Evolutionary conservation across 1,140 invertebrate genomes (phyloP).

Genomic region (Dendrolimus kikuchii): DNA sequence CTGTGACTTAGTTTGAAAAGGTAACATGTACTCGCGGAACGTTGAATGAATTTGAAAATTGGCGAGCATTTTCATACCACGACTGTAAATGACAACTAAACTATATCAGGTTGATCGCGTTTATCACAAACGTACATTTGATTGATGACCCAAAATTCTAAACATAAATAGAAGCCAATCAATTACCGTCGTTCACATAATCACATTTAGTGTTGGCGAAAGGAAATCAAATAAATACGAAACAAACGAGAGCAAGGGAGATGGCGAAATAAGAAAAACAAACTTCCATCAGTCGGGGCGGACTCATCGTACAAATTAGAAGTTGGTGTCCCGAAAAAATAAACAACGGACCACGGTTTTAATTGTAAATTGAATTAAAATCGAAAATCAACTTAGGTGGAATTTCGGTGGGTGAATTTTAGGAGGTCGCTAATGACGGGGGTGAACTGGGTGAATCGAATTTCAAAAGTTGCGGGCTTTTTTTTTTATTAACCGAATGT

Average conservation of each 20-base stretch:
- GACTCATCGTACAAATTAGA: constrained; percentile 33
- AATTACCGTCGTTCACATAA: neutral
- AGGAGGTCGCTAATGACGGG: constrained; percentile 43
- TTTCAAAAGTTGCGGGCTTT: constrained; percentile 30
- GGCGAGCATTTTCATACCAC: no score
- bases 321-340: constrained; percentile 32
- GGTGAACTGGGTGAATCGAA: constrained; percentile 10
- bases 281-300: constrained; percentile 16
- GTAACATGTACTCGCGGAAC: no score
- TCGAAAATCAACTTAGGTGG: constrained; percentile 46
- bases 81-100: no score
- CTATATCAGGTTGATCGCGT: no score
- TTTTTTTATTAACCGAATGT: constrained; percentile 49
- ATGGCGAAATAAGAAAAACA: constrained; percentile 20
- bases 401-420: constrained; percentile 18
- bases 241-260: neutral
- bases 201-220: neutral
- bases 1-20: no score
- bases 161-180: neutral
- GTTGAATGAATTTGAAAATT: no score
- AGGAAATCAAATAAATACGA: neutral
- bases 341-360: constrained; percentile 40
- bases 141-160: neutral
- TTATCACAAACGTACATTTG: no score
- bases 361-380: constrained; percentile 65